Conservation (phyloP, 2,113 vertebrate genomes). For the Equus quagga region DNA sequence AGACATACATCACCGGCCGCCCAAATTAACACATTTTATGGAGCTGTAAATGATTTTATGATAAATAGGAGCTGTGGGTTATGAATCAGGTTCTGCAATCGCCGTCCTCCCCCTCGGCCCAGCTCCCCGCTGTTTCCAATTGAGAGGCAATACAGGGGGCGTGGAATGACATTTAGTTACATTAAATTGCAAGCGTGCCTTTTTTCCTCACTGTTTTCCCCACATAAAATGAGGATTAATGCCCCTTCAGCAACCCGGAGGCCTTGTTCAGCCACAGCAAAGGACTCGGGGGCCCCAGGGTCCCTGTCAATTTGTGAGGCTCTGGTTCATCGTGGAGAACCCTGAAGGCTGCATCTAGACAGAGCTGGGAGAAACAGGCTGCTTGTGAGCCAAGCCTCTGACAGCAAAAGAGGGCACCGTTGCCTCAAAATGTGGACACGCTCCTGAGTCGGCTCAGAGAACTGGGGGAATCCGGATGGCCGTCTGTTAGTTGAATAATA, state of each 20-base stretch:
- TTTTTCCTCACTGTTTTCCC: neutral
- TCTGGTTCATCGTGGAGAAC: neutral
- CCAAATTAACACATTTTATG: slow-evolving; percentile 70
- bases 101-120: neutral
- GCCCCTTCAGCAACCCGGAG: neutral
- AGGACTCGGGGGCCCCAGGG: neutral
- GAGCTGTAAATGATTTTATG: slow-evolving; percentile 72
- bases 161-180: slow-evolving; percentile 72
- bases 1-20: slow-evolving; percentile 70
- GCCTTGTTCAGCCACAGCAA: neutral
- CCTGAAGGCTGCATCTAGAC: neutral
- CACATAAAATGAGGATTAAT: neutral
- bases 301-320: neutral
- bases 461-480: accelerated
- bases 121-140: slow-evolving; percentile 34
- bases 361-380: accelerated
- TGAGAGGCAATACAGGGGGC: slow-evolving; percentile 41
- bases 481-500: accelerated
- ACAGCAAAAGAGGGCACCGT: accelerated
- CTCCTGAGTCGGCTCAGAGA: accelerated
- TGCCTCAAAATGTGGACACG: accelerated
- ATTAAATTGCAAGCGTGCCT: neutral
- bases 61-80: slow-evolving; percentile 53
- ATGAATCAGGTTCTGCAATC: slow-evolving; percentile 13
- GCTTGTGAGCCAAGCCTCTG: accelerated